Evolutionary conservation across 2,888 invertebrate species (phyloP), one percentile per base, ranked within the genome.

Genomic region (Oscheius sp.): DNA sequence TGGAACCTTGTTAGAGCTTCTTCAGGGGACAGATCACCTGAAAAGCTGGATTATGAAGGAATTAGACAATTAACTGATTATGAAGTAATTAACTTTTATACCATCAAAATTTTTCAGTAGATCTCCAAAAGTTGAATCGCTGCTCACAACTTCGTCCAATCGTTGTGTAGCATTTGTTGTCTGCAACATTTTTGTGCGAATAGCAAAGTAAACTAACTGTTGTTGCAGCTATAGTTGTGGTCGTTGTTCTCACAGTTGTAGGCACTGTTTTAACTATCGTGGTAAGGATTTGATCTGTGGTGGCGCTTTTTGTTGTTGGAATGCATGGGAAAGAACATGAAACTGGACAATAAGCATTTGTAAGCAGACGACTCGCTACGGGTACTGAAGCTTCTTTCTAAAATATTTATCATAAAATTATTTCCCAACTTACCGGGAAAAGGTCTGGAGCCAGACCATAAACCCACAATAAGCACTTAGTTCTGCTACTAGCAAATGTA

Each of bases 1-100:
- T 60, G n/a, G 48, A 74, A 79, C 42, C 81, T 33, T n/a, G 42
- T 55, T 35, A 76, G 9, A 10, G 74, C 73, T 42, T 79, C 77
- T 59, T 76, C 78, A 71, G 68, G 21, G 60, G 68, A n/a, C 29
- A 55, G 37, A 66, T n/a, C 32, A 11, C 11, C 58, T 13, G 48
- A 13, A 47, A 47, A 21, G 2, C 13, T 29, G 4, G 4, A 21
- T 53, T 11, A 58, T 21, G 21, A 57, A 58, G 58, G 10, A 13
- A 7, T 2, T n/a, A n/a, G n/a, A n/a, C n/a, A n/a, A n/a, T n/a
- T n/a, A n/a, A n/a, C n/a, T n/a, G n/a, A n/a, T n/a, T n/a, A n/a
- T n/a, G n/a, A n/a, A n/a, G n/a, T n/a, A 42, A 42, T 13, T 1
- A 42, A 62, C 37, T 5, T 42, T 29, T 1, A 29, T 47, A 37